These are phyloP conservation scores for Gila orcuttii DNA, from an alignment of 2,113 vertebrate genomes.

Conservation along the genomic window DNA sequence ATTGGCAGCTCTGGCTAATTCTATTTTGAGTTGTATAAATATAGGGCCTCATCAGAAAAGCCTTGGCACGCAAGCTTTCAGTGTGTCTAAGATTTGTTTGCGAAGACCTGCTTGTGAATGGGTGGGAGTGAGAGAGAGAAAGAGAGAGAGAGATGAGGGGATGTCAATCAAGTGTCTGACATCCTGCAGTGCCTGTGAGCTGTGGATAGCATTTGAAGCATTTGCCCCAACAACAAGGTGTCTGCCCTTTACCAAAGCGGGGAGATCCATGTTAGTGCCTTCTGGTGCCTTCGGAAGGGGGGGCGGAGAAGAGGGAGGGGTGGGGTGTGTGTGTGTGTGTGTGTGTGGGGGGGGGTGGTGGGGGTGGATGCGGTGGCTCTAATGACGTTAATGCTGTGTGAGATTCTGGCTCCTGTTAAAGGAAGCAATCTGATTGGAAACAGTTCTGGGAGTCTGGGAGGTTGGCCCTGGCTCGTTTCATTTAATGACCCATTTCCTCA, in stretches of 20 bases:
- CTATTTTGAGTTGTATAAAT: conserved; percentile 61
- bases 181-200: conserved; percentile 64
- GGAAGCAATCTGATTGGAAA: conserved; percentile 81
- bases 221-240: conserved; percentile 73
- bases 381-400: conserved; percentile 61
- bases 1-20: conserved; percentile 57
- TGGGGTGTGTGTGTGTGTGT: too few relatives aligned
- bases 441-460: conserved; percentile 78
- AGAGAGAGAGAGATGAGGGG: neutral
- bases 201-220: conserved; percentile 71
- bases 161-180: conserved; percentile 64
- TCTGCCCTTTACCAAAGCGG: conserved; percentile 70
- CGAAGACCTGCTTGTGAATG: conserved; percentile 4
- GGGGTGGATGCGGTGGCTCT: conserved; percentile 50
- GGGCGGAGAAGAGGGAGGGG: conserved; percentile 17
- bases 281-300: conserved; percentile 8
- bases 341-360: conserved; percentile 25
- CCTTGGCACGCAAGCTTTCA: conserved; percentile 28
- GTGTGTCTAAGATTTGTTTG: conserved; percentile 22
- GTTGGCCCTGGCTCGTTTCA: conserved; percentile 76
- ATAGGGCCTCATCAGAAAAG: conserved; percentile 51
- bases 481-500: conserved; percentile 84
- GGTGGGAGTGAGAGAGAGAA: conserved; percentile 26
- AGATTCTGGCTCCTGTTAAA: conserved; percentile 66
- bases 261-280: conserved; percentile 32